phyloP scores from a whole-genome alignment of 2,888 invertebrate species.

The Caradrina clavipalpis region DNA sequence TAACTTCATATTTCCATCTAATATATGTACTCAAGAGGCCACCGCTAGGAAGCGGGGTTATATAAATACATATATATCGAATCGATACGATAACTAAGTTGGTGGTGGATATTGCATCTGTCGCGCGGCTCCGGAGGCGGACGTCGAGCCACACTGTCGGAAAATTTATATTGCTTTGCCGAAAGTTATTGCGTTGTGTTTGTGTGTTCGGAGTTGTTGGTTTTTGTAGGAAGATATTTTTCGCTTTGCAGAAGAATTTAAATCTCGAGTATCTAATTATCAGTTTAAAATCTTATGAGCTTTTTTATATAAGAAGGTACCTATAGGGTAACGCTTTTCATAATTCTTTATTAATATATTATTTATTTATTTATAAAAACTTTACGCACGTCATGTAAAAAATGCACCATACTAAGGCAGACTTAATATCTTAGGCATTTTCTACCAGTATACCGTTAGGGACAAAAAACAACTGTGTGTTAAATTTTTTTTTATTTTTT shows the following conservation, averaged over 20 bases:
- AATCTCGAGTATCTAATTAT: neutral
- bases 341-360: too few relatives aligned
- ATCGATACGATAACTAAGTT: slow-evolving; percentile 76
- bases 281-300: too few relatives aligned
- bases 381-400: too few relatives aligned
- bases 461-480: too few relatives aligned
- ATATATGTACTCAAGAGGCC: slow-evolving; percentile 15
- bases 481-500: too few relatives aligned
- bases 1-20: neutral
- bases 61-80: slow-evolving; percentile 39
- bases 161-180: slow-evolving; percentile 52
- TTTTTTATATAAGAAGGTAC: too few relatives aligned
- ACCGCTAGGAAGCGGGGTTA: slow-evolving; percentile 11
- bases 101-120: slow-evolving; percentile 76
- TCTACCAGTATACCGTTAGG: too few relatives aligned
- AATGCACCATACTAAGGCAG: too few relatives aligned
- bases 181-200: neutral
- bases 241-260: neutral
- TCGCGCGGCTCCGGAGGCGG: slow-evolving; percentile 54
- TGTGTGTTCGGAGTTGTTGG: neutral
- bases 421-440: too few relatives aligned
- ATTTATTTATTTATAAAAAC: too few relatives aligned
- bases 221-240: neutral
- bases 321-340: too few relatives aligned
- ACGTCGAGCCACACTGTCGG: slow-evolving; percentile 54